Evolutionary conservation across 1,140 invertebrate species (phyloP), one percentile per base, ranked within the genome.

Genomic region (Aphaenogaster ashmeadi): DNA sequence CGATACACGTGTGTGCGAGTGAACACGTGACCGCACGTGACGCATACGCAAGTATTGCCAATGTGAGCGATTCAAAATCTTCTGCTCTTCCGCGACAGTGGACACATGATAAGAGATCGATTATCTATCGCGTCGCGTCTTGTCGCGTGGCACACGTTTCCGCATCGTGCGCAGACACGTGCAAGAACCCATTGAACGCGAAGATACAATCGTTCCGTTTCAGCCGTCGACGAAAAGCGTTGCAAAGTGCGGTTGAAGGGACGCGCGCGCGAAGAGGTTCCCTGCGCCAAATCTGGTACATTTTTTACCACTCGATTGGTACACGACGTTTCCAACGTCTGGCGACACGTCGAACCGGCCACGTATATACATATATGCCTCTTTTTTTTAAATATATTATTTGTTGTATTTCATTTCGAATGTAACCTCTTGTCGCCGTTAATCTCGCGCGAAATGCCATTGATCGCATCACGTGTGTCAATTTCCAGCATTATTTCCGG

Each of bases 271-370:
- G 8, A 21, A 8, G 33, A 36, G 13, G 36, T 8, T 44, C 8
- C 15, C 62, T 21, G 27, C 13, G 6, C 36, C 33, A 33, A 21
- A 41, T 21, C 33, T 74, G 36, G 64, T 67, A 74, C 9, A 56
- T 41, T 74, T 74, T 74, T 38, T 56, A 13, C 0, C 50, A 15
- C 8, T 21, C 27, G 5, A 74, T 74, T 74, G 71, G 71, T 56
- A 74, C n/a, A 15, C 2, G n/a, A 15, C 38, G 3, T 50, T 50
- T 47, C 13, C 44, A 33, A 50, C 27, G 18, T 71, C 21, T 67
- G n/a, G 66, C 18, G 36, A 9, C 44, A 41, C 80, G 50, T 77
- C 80, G 33, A 74, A 58, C 50, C 18, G 74, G 80, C 74, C 74
- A 89, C 87, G 80, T 88, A 79, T 86, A 36, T 33, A 5, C 27